Base-by-base conservation (phyloP, 2,888 invertebrate genomes). In the Tenthredo distinguenda region DNA sequence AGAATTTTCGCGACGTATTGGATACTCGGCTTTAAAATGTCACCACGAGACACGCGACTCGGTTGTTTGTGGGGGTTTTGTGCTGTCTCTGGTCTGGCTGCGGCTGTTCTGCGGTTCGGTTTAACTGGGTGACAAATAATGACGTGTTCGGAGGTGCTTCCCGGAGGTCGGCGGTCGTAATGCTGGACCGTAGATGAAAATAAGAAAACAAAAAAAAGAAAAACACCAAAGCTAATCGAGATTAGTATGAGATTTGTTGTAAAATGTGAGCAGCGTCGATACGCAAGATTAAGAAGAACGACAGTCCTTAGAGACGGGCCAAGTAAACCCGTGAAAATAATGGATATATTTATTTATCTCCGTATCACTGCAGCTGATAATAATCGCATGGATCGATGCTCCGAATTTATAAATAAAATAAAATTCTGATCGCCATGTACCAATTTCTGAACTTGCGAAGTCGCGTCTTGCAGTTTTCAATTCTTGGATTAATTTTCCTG, bases 401-500 rank as follows among this genome's bases (percentile, higher is more conserved):
- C 15, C 55, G 21, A 50, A 34, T 55, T 43, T 37, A 15, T 26
- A 37, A 55, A 34, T 62, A 62, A 81, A 15, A 81, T 37, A 81
- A n/a, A 62, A 81, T 81, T 81, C 43, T 65, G 58, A 71, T 86
- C 88, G 87, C 86, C 88, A 90, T 91, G 91, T 88, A 87, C 86
- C 87, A 89, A 76, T 89, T 91, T 87, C 86, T 91, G 84, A 91
- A 91, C 89, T 88, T 91, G 84, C 92, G 93, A 84, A 93, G 90
- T 88, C 91, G 92, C 86, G 86, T 90, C 86, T 88, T 92, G 72
- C 92, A 91, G 87, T 90, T 88, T 84, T 91, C 92, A 82, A 90
- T 93, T 86, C 87, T 93, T 71, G 92, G 90, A 86, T 89, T 93
- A 65, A 87, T 93, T 55, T 89, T 90, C 34, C 88, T 93, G 47